These are phyloP conservation scores for Sipunculus nudus DNA, from an alignment of 2,888 invertebrate species.

Conservation along the genomic window DNA sequence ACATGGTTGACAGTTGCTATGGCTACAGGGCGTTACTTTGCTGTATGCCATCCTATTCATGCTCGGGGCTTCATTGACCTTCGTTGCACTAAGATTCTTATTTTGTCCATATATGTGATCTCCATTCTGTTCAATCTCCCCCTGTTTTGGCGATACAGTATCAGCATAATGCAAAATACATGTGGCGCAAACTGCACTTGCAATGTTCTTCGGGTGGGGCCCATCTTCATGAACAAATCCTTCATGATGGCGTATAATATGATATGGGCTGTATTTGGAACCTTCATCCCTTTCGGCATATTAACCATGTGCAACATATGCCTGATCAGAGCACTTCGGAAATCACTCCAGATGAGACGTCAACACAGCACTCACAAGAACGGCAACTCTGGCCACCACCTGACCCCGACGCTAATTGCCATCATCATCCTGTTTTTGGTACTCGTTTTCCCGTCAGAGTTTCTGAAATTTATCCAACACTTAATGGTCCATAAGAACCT, in stretches of 20 bases:
- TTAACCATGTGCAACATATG: conserved; percentile 59
- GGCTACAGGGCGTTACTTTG: conserved; percentile 79
- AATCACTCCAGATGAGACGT: conserved; percentile 51
- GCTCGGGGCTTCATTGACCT: conserved; percentile 74
- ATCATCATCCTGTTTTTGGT: conserved; percentile 61
- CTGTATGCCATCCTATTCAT: conserved; percentile 79
- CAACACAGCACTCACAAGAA: conserved; percentile 37
- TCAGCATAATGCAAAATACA: conserved; percentile 6
- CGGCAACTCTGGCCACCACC: conserved; percentile 46
- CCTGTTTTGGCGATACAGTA: conserved; percentile 55
- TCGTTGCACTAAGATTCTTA: conserved; percentile 71
- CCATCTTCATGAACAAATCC: conserved; percentile 9
- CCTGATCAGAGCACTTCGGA: conserved; percentile 56
- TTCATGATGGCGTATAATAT: conserved; percentile 52
- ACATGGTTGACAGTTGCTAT: conserved; percentile 80
- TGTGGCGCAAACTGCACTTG: conserved; percentile 22
- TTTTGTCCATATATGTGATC: conserved; percentile 73
- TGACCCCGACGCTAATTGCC: conserved; percentile 59
- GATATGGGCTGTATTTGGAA: conserved; percentile 54
- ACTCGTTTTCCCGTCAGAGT: conserved; percentile 60
- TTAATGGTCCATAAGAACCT: conserved; percentile 3
- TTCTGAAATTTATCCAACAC: conserved; percentile 47
- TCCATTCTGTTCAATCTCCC: conserved; percentile 78
- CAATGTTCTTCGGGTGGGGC: conserved; percentile 12
- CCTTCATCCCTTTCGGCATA: conserved; percentile 54